Base-by-base conservation (phyloP, 2,113 vertebrate species). In the Vicugna pacos region DNA sequence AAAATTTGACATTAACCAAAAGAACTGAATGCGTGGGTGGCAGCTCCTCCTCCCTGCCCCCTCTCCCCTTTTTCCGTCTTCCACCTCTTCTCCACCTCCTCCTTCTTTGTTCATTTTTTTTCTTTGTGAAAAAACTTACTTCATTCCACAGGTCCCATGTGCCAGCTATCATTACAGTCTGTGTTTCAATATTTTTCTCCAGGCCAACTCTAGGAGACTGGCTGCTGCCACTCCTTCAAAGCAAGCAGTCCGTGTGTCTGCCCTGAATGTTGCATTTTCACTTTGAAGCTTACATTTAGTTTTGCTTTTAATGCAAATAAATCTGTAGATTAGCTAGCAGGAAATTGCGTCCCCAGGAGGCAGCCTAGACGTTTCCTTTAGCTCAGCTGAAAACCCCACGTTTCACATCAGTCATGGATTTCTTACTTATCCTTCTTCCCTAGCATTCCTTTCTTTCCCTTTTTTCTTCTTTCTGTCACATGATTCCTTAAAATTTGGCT, bases 201-300 rank as follows among this genome's bases (percentile, higher is more conserved):
- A 30, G 62, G 92, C 89, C 88, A 89, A 22, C 52, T 72, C 35
- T 46, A 7, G 20, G 46, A 62, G 67, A 82, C 32, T 60, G 72
- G 81, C 72, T 64, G 72, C 48, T 67, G 42, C 70, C 72, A 35
- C 85, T 77, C 2, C 0, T 52, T 92, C 67, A 73, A 72, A 95
- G 83, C 79, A 65, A 94, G 79, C 28, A 69, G 90, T 35, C 84
- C 96, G 32, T 91, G 76, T 87, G 90, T 81, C 80, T 84, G 54
- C 54, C 64, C 75, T 46, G 50, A 67, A 86, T 22, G 84, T 19
- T 1, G 87, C 83, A n/a, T n/a, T 60, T 92, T 54, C 60, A 54
- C 60, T 89, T 35, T 15, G 69, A 89, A 65, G 85, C 20, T 76
- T 96, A 48, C 52, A 54, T 70, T 94, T 91, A 80, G 50, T 30